Evolutionary conservation across 2,888 invertebrate genomes (phyloP).

Genomic region (Frankliniella fusca): DNA sequence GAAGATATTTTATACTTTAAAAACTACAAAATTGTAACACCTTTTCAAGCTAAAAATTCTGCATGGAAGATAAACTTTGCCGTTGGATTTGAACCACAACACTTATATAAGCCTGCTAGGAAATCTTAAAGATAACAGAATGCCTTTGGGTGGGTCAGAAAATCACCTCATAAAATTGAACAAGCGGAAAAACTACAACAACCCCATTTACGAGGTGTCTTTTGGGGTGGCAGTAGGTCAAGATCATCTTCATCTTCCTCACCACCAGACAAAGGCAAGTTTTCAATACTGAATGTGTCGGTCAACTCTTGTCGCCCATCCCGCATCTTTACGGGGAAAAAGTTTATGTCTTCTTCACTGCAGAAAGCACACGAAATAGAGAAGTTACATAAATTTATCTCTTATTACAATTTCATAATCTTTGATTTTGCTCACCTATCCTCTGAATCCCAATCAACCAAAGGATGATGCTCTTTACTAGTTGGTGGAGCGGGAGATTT

Average conservation of each 20-base stretch:
- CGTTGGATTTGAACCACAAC: too few relatives aligned
- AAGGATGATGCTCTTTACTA: conserved; percentile 53
- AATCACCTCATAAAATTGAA: not conserved
- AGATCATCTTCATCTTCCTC: conserved; percentile 50
- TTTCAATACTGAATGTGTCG: conserved; percentile 60
- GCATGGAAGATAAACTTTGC: too few relatives aligned
- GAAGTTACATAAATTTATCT: not conserved
- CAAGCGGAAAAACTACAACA: conserved; percentile 43
- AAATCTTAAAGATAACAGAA: too few relatives aligned
- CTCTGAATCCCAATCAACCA: conserved; percentile 58
- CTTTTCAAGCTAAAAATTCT: too few relatives aligned
- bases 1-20: too few relatives aligned
- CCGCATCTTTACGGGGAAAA: conserved; percentile 48
- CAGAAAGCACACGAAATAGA: conserved; percentile 35
- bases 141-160: too few relatives aligned
- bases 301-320: conserved; percentile 53
- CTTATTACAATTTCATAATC: too few relatives aligned
- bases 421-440: conserved; percentile 47
- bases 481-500: conserved; percentile 37
- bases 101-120: too few relatives aligned
- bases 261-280: conserved; percentile 56
- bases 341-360: conserved; percentile 54
- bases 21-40: too few relatives aligned
- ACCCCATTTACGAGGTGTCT: conserved; percentile 47
- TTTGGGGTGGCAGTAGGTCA: conserved; percentile 49